Evolutionary conservation across 2,888 invertebrate species (phyloP).

Genomic region (Adineta ricciae): DNA sequence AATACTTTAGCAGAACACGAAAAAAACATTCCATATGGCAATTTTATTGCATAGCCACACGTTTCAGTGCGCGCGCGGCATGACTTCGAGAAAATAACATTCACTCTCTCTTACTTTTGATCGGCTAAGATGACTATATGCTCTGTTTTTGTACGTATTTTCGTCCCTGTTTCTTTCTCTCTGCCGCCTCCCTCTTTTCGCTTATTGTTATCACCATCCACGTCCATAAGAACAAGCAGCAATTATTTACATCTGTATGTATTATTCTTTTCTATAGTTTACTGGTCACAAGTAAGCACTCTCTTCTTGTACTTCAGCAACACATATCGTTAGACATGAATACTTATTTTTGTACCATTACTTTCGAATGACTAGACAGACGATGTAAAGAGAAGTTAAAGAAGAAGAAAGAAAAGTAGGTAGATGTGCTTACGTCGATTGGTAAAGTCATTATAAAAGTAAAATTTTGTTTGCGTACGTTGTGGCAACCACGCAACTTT

Average conservation of each 20-base stretch:
- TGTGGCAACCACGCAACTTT: neutral
- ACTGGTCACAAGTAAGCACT: neutral
- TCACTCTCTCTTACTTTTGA: neutral
- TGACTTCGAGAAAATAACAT: neutral
- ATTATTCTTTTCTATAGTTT: neutral
- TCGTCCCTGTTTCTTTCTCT: neutral
- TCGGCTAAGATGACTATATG: neutral
- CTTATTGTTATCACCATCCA: neutral
- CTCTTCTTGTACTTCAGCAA: neutral
- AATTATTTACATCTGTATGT: neutral
- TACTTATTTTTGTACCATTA: neutral
- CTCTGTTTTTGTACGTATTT: neutral
- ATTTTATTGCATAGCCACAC: neutral
- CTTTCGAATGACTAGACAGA: neutral
- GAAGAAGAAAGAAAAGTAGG: neutral
- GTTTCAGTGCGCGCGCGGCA: neutral
- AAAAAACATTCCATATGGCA: neutral
- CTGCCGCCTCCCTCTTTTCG: neutral
- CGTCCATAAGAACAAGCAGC: neutral
- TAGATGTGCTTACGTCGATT: neutral
- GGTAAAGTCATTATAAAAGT: neutral
- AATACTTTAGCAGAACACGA: too few relatives aligned
- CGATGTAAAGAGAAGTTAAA: neutral
- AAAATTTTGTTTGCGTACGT: neutral
- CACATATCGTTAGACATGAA: neutral